Percentiles rank a stretch among this genome's conserved stretches.
phyloP scores from a whole-genome alignment of 1,140 invertebrate species.

The Drosophila rhopaloa region DNA sequence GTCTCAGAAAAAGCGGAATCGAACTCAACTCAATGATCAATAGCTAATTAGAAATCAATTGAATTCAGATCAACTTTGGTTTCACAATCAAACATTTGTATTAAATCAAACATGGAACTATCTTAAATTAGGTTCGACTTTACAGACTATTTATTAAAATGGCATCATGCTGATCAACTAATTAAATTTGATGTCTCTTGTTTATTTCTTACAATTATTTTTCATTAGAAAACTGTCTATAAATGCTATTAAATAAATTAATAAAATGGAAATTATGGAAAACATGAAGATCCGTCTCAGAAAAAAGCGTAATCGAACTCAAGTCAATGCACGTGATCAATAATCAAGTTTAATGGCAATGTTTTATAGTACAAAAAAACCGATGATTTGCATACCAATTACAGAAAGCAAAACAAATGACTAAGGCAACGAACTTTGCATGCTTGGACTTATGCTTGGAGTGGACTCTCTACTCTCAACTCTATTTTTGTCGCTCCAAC shows the following conservation, averaged over 20 bases:
- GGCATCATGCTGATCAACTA: neutral
- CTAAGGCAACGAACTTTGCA: conserved; percentile 65
- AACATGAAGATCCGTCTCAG: conserved; percentile 25
- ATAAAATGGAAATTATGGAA: conserved; percentile 22
- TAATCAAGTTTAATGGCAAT: neutral
- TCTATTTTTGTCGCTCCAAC: conserved; percentile 18
- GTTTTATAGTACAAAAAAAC: conserved; percentile 10
- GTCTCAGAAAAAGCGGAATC: conserved; percentile 1
- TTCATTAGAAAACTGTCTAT: conserved; percentile 15
- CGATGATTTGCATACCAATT: conserved; percentile 8
- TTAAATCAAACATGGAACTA: too few species aligned
- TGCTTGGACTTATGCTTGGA: conserved; percentile 28
- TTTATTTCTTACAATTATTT: neutral
- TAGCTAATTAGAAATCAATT: too few species aligned
- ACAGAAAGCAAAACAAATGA: conserved; percentile 56
- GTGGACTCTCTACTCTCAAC: conserved; percentile 49
- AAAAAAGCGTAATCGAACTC: conserved; percentile 3
- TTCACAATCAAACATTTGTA: too few species aligned
- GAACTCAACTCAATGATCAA: neutral
- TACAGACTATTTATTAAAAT: neutral
- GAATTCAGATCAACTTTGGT: too few species aligned
- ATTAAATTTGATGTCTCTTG: conserved; percentile 1
- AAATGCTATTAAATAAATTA: conserved; percentile 3
- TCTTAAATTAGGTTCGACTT: too few species aligned
- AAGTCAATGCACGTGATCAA: conserved; percentile 8